phyloP scores from a whole-genome alignment of 2,113 vertebrate genomes.

The Corydoras sp. region DNA sequence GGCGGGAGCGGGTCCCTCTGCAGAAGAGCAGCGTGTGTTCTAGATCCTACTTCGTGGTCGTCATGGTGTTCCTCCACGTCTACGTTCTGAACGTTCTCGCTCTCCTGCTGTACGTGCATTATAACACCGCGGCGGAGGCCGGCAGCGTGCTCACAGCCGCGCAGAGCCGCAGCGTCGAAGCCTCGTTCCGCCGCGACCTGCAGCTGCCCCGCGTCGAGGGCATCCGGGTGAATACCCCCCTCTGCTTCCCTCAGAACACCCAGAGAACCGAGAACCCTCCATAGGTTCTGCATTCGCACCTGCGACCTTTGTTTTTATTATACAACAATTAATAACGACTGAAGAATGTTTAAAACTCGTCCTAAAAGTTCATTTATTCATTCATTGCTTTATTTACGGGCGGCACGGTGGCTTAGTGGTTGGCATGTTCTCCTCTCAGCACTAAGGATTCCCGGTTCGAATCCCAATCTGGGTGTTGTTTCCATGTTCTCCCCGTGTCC shows the following conservation, averaged over 20 bases:
- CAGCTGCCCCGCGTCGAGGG: constrained; percentile 82
- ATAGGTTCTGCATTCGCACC: too few species aligned
- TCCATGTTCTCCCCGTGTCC: too few species aligned
- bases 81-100: constrained; percentile 91
- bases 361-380: not conserved
- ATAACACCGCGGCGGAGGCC: constrained; percentile 71
- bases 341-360: too few species aligned
- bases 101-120: constrained; percentile 86
- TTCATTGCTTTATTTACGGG: not conserved
- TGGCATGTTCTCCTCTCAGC: too few species aligned
- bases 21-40: constrained; percentile 81
- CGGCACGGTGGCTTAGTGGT: too few species aligned
- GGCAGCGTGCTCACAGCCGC: constrained; percentile 38
- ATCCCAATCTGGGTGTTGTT: too few species aligned
- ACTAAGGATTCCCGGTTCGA: too few species aligned
- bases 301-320: too few species aligned
- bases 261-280: too few species aligned
- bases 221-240: constrained; percentile 69
- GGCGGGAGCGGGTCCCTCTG: constrained; percentile 62
- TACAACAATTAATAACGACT: too few species aligned
- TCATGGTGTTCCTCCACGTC: constrained; percentile 90
- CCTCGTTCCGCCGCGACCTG: constrained; percentile 44
- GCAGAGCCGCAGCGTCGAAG: constrained; percentile 10
- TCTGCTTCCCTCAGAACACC: too few species aligned
- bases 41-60: constrained; percentile 89